A percentile compares a stretch with the other conserved stretches of the same genome.
Conservation (phyloP, 2,113 vertebrate genomes). For the Cryptoleucopteryx plumbea region DNA sequence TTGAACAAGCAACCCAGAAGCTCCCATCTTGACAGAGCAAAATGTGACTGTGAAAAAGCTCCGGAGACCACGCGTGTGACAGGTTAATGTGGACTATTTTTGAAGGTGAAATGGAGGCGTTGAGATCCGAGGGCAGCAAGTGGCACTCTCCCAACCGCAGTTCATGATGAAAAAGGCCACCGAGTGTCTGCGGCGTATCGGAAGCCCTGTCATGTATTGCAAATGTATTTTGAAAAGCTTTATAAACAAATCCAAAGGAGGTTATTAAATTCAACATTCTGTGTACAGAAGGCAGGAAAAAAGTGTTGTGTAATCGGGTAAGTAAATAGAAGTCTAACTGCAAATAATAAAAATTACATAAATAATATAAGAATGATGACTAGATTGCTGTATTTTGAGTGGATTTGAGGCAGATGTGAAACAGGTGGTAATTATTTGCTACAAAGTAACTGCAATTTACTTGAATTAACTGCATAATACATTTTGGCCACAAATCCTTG, state of each 20-base stretch:
- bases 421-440: constrained; percentile 47
- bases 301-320: not conserved
- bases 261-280: constrained; percentile 31
- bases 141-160: not conserved
- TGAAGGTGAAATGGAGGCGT: not conserved
- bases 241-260: constrained; percentile 25
- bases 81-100: not conserved
- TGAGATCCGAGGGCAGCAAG: not conserved
- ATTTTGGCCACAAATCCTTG: constrained; percentile 29
- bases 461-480: constrained; percentile 36
- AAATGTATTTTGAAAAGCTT: constrained; percentile 32
- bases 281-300: constrained; percentile 40
- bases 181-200: not conserved
- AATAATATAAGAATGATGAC: constrained; percentile 22
- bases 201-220: not conserved
- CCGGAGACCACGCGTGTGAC: fast-evolving
- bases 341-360: constrained; percentile 40
- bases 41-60: not conserved
- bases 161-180: not conserved
- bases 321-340: constrained; percentile 23
- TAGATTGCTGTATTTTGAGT: constrained; percentile 31
- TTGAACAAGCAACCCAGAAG: not conserved
- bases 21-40: not conserved
- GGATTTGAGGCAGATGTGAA: constrained; percentile 39
- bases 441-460: constrained; percentile 33